Evolutionary conservation across 2,113 vertebrate species (phyloP), one percentile per base, ranked within the genome.

Genomic region (Gymnorhina tibicen): DNA sequence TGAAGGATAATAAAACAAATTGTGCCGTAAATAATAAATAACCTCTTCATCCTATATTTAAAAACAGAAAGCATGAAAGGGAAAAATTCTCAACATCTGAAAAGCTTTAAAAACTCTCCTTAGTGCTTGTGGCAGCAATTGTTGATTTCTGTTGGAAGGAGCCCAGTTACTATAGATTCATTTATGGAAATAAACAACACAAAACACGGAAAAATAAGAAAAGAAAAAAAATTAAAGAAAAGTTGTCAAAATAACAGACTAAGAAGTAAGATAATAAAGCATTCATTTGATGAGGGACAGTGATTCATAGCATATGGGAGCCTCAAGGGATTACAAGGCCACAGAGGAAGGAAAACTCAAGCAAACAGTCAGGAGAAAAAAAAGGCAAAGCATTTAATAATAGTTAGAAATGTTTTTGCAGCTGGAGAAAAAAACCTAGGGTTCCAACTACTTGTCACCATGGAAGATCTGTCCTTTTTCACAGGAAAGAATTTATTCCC

Each of bases 11-110:
- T 95, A 89, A 90, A 96, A 64, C 66, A 89, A 95, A 78, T 70
- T 2, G 2, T 89, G 59, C 21, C 12, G 33, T 95, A 97, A 97
- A 96, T 96, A 97, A 97, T 96, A 91, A 89, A 97, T 97, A 87
- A 95, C 56, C 27, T 83, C 47, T 67, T 85, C 47, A 76, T 78
- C 2, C 0, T 93, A 50, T 91, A 93, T 81, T 94, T 97, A 93
- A 88, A 87, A 92, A 37, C 50, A 75, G 41, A 64, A 77, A 60
- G 7, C 55, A 79, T 78, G 41, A 76, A 95, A 78, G 28, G 28
- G 6, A 11, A 83, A 73, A 75, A 75, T 73, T 92, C 46, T 37
- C 37, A 75, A 53, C 21, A 81, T 49, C 53, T 59, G 42, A 90
- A 80, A 91, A 62, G 39, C 33, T 93, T 83, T 79, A 91, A 60